These are phyloP conservation scores for Heliconius hortense DNA, from an alignment of 2,888 invertebrate genomes.

Conservation along the genomic window DNA sequence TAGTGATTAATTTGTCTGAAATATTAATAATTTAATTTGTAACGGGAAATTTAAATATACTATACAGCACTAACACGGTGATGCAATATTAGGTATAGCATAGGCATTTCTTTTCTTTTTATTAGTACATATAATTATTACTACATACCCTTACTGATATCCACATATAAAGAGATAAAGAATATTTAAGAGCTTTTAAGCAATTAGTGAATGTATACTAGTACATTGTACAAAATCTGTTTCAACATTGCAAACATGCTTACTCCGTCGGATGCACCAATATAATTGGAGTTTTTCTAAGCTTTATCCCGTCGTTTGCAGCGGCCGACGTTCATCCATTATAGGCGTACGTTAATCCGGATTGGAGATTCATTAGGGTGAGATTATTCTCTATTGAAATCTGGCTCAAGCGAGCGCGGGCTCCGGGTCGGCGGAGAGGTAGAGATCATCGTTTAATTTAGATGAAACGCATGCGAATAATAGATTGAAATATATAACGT, in stretches of 20 bases:
- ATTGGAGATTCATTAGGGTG: conserved; percentile 82
- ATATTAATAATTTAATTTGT: background rate
- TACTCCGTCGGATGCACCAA: conserved; percentile 47
- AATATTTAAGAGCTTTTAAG: background rate
- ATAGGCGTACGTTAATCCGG: conserved; percentile 77
- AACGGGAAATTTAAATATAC: background rate
- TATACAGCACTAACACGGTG: too few relatives aligned
- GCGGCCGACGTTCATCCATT: conserved; percentile 66
- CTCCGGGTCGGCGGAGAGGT: conserved; percentile 48
- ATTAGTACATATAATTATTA: too few relatives aligned
- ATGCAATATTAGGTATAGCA: too few relatives aligned
- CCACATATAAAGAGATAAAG: background rate
- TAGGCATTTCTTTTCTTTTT: too few relatives aligned
- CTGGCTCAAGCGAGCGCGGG: conserved; percentile 67
- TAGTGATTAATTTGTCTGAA: background rate
- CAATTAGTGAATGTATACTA: background rate
- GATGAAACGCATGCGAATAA: conserved; percentile 18
- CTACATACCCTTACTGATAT: too few relatives aligned
- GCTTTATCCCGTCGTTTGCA: conserved; percentile 68
- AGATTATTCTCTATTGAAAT: conserved; percentile 83
- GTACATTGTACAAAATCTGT: background rate
- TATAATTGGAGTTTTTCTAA: conserved; percentile 75
- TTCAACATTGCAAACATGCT: conserved; percentile 36
- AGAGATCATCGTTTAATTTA: conserved; percentile 38
- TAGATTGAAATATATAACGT: background rate